Evolutionary conservation across 2,113 vertebrate genomes (phyloP).

Genomic region (Ophiodon elongatus): DNA sequence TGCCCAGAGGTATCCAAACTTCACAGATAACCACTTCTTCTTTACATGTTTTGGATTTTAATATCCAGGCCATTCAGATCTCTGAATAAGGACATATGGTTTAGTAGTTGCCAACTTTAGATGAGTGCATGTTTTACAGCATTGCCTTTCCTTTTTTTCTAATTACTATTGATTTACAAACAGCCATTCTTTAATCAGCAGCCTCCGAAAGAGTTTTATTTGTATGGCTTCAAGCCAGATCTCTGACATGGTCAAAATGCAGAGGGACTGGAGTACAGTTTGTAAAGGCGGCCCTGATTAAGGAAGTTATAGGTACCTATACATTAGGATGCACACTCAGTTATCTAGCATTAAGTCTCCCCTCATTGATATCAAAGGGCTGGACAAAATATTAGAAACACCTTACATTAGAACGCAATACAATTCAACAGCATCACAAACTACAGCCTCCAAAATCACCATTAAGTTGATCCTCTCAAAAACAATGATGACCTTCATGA

Average conservation of each 20-base stretch:
- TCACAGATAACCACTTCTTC: conserved; percentile 14
- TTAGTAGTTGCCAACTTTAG: conserved; percentile 24
- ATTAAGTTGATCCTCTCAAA: not conserved
- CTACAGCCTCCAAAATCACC: conserved; percentile 6
- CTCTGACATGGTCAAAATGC: conserved; percentile 42
- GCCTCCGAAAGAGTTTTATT: conserved; percentile 4
- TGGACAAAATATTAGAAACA: conserved; percentile 40
- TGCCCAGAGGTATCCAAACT: conserved; percentile 59
- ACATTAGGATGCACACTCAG: not conserved
- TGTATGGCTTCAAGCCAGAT: conserved; percentile 44
- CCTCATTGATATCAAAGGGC: not conserved
- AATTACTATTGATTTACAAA: conserved; percentile 30
- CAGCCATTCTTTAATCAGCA: conserved; percentile 39
- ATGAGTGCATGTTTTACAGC: conserved; percentile 37
- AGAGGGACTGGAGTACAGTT: conserved; percentile 14
- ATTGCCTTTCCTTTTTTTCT: not conserved
- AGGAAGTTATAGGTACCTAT: not conserved
- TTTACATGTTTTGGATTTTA: conserved; percentile 62
- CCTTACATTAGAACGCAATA: conserved; percentile 13
- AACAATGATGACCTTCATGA: not conserved
- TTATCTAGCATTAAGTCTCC: not conserved
- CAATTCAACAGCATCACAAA: conserved; percentile 23
- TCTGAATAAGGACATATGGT: conserved; percentile 20
- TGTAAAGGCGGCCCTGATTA: not conserved
- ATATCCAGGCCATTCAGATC: conserved; percentile 38